Percentiles rank a stretch among this genome's conserved stretches.
phyloP scores from a whole-genome alignment of 2,113 vertebrate species.

The Peromyscus leucopus region DNA sequence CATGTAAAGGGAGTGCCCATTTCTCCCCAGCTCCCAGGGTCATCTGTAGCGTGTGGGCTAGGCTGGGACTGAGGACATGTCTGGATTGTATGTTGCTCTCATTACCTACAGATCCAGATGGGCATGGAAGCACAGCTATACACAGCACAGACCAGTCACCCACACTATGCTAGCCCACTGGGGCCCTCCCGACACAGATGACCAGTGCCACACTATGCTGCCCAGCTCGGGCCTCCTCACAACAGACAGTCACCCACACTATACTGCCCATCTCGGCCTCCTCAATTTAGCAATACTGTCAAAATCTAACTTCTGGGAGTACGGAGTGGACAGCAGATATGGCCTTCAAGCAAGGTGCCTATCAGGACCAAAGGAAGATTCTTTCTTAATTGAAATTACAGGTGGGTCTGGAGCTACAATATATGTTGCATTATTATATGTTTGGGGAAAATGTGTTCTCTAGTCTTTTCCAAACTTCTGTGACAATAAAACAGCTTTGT shows the following conservation, averaged over 20 bases:
- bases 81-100: neutral
- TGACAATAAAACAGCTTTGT: slow-evolving; percentile 64
- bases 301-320: neutral
- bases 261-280: neutral
- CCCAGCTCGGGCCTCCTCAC: too few relatives aligned
- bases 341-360: neutral
- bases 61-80: neutral
- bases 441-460: neutral
- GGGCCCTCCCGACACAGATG: too few relatives aligned
- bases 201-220: too few relatives aligned
- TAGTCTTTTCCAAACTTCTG: slow-evolving; percentile 50
- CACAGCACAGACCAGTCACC: neutral
- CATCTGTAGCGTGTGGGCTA: neutral
- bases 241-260: neutral
- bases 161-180: too few relatives aligned
- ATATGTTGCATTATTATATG: slow-evolving; percentile 44
- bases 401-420: slow-evolving; percentile 43
- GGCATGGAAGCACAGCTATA: neutral
- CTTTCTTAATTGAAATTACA: slow-evolving; percentile 48
- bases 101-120: neutral
- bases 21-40: neutral
- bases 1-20: neutral
- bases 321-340: neutral
- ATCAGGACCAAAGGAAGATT: neutral
- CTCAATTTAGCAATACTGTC: neutral